Conservation (phyloP, 2,113 vertebrate species). For the Rallus limicola region DNA sequence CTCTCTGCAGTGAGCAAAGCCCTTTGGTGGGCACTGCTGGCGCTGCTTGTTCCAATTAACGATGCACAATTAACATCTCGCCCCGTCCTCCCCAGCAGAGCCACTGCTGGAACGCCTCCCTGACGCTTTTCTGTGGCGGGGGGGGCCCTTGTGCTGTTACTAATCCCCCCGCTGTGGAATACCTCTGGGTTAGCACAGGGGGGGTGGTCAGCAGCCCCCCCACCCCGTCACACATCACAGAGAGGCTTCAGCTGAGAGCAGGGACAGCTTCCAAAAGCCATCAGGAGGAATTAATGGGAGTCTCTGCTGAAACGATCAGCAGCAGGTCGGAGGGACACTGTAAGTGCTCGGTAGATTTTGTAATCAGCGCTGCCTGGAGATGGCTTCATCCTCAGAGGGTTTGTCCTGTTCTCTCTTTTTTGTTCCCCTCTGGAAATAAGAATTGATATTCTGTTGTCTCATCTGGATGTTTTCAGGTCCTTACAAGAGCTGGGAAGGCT, state of each 20-base stretch:
- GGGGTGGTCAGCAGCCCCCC: background rate
- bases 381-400: background rate
- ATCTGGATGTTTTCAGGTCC: background rate
- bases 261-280: background rate
- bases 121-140: fast-evolving
- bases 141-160: background rate
- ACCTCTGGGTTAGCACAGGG: background rate
- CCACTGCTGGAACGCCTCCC: fast-evolving
- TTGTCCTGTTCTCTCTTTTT: background rate
- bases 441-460: background rate
- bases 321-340: background rate
- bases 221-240: background rate
- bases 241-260: background rate
- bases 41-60: background rate
- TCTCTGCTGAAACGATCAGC: background rate
- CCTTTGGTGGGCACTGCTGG: background rate
- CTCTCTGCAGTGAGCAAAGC: background rate
- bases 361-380: background rate
- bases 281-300: background rate
- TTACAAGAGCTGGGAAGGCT: background rate
- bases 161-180: background rate
- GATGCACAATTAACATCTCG: background rate
- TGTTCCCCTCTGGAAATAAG: background rate
- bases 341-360: background rate
- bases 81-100: background rate